Evolutionary conservation across 2,113 vertebrate genomes (phyloP).

Genomic region (Peromyscus californicus): DNA sequence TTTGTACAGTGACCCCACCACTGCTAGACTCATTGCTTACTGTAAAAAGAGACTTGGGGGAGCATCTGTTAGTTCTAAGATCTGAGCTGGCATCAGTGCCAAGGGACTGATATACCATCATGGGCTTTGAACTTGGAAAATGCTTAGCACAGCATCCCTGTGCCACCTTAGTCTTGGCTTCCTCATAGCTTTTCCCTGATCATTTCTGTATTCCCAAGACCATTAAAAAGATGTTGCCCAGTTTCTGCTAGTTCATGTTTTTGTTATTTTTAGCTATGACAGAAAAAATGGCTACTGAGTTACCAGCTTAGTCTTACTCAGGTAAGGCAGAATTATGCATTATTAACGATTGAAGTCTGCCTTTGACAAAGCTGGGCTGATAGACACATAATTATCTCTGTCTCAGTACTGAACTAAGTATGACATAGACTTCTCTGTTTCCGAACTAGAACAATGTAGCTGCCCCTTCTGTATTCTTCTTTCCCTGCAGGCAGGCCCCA

Average conservation of each 20-base stretch:
- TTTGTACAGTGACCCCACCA: neutral
- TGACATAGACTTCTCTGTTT: neutral
- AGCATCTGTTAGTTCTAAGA: neutral
- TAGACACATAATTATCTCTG: neutral
- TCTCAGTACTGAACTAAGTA: neutral
- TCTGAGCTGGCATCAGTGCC: neutral
- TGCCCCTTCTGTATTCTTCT: neutral
- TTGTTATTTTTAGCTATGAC: neutral
- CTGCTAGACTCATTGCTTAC: neutral
- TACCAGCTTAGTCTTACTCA: neutral
- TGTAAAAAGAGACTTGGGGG: neutral
- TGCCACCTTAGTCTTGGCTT: neutral
- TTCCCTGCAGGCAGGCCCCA: neutral
- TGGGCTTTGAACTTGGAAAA: neutral
- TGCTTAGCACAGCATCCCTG: neutral
- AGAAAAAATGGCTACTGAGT: neutral
- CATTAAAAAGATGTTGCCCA: neutral
- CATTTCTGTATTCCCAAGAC: neutral
- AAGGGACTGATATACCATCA: too few species aligned
- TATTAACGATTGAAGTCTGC: neutral
- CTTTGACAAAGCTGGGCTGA: neutral
- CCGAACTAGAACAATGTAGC: neutral
- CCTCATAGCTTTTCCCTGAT: neutral
- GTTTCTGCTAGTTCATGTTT: neutral
- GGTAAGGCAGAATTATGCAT: neutral